phyloP scores from a whole-genome alignment of 2,888 invertebrate species.

The Amblyjoppa fuscipennis region DNA sequence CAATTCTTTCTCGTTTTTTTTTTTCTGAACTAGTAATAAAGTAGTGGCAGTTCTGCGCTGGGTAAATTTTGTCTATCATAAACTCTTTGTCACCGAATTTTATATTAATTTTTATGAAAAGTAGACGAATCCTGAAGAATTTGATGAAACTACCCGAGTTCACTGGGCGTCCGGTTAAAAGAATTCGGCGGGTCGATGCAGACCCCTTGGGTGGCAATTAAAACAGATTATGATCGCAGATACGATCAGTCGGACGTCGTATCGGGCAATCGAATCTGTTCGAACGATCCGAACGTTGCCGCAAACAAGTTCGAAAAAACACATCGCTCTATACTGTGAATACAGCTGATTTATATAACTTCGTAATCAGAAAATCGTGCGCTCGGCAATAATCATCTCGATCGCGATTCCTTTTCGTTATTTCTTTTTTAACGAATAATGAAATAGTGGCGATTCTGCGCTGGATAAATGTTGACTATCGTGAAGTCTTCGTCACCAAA shows the following conservation, averaged over 20 bases:
- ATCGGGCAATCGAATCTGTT: conserved; percentile 21
- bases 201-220: conserved; percentile 45
- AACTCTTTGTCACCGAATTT: background rate
- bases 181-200: conserved; percentile 18
- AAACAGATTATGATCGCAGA: conserved; percentile 42
- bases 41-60: background rate
- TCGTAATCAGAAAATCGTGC: background rate
- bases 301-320: conserved; percentile 32
- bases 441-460: conserved; percentile 1
- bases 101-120: background rate
- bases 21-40: conserved; percentile 39
- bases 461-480: background rate
- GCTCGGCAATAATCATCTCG: background rate
- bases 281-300: conserved; percentile 24
- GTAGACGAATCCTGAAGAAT: too few species aligned
- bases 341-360: background rate
- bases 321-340: background rate
- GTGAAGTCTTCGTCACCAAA: background rate
- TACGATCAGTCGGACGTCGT: conserved; percentile 17
- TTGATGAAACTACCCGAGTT: too few species aligned
- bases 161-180: too few species aligned
- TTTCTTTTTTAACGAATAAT: conserved; percentile 39
- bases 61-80: background rate
- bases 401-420: background rate
- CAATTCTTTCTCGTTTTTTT: conserved; percentile 4